phyloP scores from a whole-genome alignment of 2,888 invertebrate species.

The Ectropis crepuscularia region DNA sequence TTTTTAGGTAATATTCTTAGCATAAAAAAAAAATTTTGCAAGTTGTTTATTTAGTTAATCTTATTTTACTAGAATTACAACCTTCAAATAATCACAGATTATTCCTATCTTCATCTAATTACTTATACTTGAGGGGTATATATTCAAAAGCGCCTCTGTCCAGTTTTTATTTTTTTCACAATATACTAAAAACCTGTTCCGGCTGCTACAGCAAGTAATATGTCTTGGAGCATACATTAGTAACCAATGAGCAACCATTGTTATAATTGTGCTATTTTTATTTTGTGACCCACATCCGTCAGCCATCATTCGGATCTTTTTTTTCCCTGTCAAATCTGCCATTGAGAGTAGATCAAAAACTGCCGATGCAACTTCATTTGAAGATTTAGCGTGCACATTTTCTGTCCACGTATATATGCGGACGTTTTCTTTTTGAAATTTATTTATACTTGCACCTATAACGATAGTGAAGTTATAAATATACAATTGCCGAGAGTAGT shows the following conservation, averaged over 20 bases:
- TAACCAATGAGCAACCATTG: constrained; percentile 14
- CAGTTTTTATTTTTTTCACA: too few relatives aligned
- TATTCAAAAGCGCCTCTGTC: too few relatives aligned
- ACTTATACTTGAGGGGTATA: too few relatives aligned
- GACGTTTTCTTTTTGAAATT: constrained; percentile 37
- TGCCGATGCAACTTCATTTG: constrained; percentile 39
- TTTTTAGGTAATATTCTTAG: too few relatives aligned
- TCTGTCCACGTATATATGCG: constrained; percentile 36
- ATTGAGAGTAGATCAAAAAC: constrained; percentile 30
- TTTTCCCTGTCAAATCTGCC: constrained; percentile 32
- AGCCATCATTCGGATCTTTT: constrained; percentile 35
- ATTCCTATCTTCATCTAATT: too few relatives aligned
- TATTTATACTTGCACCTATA: constrained; percentile 10
- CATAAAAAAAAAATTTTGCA: too few relatives aligned
- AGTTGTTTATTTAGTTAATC: too few relatives aligned
- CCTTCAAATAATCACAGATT: too few relatives aligned
- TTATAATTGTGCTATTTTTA: constrained; percentile 27
- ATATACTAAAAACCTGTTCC: too few relatives aligned
- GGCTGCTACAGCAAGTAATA: too few relatives aligned
- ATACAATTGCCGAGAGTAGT: constrained; percentile 9
- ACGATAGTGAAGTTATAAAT: constrained; percentile 13
- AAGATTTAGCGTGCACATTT: constrained; percentile 30
- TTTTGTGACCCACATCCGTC: constrained; percentile 38
- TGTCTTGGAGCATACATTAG: constrained; percentile 4
- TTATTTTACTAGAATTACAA: too few relatives aligned